Evolutionary conservation across 1,140 invertebrate species (phyloP).

Genomic region (Archivesica marissinica): DNA sequence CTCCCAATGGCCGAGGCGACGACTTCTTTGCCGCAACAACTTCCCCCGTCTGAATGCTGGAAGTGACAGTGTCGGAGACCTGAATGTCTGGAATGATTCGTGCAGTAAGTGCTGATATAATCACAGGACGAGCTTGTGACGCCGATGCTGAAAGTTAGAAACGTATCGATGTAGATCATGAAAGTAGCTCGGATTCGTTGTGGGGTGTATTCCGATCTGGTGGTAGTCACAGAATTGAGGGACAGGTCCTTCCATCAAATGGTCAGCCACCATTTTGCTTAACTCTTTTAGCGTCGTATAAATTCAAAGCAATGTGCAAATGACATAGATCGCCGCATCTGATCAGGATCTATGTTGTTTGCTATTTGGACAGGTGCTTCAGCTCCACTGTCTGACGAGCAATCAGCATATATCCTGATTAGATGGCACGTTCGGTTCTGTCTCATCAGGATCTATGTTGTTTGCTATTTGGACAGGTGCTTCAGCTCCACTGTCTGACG

Average conservation of each 20-base stretch:
- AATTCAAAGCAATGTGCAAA: no score
- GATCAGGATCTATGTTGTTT: no score
- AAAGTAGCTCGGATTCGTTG: not conserved
- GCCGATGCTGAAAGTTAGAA: slow-evolving; percentile 41
- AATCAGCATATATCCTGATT: no score
- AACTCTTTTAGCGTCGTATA: no score
- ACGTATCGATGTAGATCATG: not conserved
- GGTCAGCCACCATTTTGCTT: not conserved
- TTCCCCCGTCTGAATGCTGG: not conserved
- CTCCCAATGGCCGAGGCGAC: not conserved
- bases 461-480: no score
- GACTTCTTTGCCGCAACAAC: not conserved
- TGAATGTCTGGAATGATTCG: slow-evolving; percentile 55
- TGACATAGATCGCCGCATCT: no score
- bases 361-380: no score
- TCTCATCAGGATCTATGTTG: no score
- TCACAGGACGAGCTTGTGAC: slow-evolving; percentile 53
- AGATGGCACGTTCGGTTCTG: no score
- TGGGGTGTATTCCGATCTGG: not conserved
- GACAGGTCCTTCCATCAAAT: no score
- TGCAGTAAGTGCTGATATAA: slow-evolving; percentile 46
- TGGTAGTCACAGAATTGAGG: not conserved
- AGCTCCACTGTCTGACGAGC: no score
- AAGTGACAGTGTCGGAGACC: not conserved
- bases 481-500: no score